These are phyloP conservation scores for Sturmia bella DNA, from an alignment of 2,888 invertebrate genomes.

Conservation along the genomic window DNA sequence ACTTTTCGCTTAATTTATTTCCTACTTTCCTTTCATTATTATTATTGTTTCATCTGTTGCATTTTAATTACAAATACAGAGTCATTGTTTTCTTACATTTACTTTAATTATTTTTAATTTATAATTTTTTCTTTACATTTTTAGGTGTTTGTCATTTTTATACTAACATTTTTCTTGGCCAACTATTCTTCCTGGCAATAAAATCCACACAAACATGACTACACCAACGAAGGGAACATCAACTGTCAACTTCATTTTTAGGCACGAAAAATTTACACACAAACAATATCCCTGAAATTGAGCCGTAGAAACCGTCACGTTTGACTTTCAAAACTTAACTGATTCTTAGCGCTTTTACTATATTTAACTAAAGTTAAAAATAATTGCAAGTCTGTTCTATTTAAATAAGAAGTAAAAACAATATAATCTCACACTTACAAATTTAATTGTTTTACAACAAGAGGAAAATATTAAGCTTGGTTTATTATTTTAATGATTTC, in stretches of 20 bases:
- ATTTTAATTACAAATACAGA: too few relatives aligned
- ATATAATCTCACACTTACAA: constrained; percentile 7
- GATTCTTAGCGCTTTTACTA: constrained; percentile 18
- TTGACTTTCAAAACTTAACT: constrained; percentile 42
- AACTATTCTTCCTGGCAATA: constrained; percentile 14
- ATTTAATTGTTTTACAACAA: constrained; percentile 37
- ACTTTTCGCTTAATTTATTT: too few relatives aligned
- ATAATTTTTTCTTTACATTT: neutral
- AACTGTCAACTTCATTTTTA: constrained; percentile 23
- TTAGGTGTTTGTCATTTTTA: neutral
- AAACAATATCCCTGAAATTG: constrained; percentile 1
- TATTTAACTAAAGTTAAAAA: constrained; percentile 42
- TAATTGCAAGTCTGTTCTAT: constrained; percentile 3
- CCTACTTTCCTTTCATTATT: too few relatives aligned
- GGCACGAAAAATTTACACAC: neutral
- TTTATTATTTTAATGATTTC: constrained; percentile 1
- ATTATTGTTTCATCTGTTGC: too few relatives aligned
- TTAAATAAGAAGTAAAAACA: constrained; percentile 2
- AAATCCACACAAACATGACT: constrained; percentile 8
- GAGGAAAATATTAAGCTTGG: constrained; percentile 8
- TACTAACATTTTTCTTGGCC: constrained; percentile 44
- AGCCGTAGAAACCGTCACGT: constrained; percentile 15
- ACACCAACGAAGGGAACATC: constrained; percentile 19
- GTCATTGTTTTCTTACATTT: too few relatives aligned
- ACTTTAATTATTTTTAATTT: neutral